Conservation (phyloP, 2,888 invertebrate genomes). For the Diplolepis rosae region DNA sequence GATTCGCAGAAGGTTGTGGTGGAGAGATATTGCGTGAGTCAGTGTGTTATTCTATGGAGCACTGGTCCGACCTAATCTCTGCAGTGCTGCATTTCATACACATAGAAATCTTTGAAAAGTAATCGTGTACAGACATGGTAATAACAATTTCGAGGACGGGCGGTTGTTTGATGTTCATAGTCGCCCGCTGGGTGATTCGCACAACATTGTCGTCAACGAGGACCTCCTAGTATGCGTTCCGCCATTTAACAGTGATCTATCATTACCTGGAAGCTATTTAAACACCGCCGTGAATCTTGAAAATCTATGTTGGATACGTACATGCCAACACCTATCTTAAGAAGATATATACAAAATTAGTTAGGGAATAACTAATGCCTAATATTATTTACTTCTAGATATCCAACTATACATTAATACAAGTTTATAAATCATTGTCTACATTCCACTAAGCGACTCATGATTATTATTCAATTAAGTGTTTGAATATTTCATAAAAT, state of each 20-base stretch:
- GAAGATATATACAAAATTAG: conserved; percentile 13
- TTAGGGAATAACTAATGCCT: not conserved
- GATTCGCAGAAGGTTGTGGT: conserved; percentile 44
- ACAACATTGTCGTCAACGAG: conserved; percentile 58
- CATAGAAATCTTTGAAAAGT: conserved; percentile 15
- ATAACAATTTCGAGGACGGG: conserved; percentile 57
- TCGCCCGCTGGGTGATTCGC: conserved; percentile 60
- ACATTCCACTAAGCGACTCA: not conserved
- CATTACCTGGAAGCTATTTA: conserved; percentile 39
- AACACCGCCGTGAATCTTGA: conserved; percentile 23
- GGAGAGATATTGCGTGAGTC: conserved; percentile 32
- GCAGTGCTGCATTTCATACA: not conserved
- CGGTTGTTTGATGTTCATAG: conserved; percentile 57
- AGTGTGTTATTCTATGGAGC: conserved; percentile 34
- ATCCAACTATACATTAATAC: not conserved
- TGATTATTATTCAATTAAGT: conserved; percentile 20
- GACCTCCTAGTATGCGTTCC: conserved; percentile 57
- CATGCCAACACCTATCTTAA: conserved; percentile 19
- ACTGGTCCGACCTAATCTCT: conserved; percentile 27
- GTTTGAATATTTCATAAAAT: conserved; percentile 23
- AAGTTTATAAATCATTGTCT: conserved; percentile 7
- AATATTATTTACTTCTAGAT: conserved; percentile 1
- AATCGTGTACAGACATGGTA: conserved; percentile 50
- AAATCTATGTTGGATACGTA: not conserved
- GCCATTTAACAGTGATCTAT: conserved; percentile 40